Conservation (phyloP, 1,140 invertebrate genomes). For the Cryptotermes secundus region DNA sequence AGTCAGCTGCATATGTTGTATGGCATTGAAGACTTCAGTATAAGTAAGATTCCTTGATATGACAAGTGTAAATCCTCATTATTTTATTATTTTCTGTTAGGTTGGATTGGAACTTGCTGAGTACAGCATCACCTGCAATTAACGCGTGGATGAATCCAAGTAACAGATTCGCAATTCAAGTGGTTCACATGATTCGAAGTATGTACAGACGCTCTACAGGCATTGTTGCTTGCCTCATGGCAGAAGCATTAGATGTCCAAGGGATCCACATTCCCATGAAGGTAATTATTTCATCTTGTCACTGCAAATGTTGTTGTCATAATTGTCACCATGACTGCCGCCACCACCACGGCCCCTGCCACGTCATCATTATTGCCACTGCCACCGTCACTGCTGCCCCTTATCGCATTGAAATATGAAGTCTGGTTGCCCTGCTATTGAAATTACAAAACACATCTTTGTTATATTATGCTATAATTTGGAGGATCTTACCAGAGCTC, state of each 20-base stretch:
- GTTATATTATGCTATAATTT: no score
- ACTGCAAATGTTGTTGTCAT: constrained; percentile 21
- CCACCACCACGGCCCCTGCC: no score
- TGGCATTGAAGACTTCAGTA: no score
- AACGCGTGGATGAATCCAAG: constrained; percentile 97
- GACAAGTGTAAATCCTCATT: neutral
- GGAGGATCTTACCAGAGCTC: no score
- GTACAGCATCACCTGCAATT: constrained; percentile 92
- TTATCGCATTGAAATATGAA: no score
- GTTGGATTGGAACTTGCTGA: constrained; percentile 94
- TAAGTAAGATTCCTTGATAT: no score
- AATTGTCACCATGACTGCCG: no score
- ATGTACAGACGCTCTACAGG: constrained; percentile 78
- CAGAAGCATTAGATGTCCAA: constrained; percentile 84
- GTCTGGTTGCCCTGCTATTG: no score
- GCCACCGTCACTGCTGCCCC: no score
- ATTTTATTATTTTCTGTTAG: constrained; percentile 49
- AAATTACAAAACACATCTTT: no score
- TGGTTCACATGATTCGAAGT: constrained; percentile 74
- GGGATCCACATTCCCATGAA: constrained; percentile 81
- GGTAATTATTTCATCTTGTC: constrained; percentile 51
- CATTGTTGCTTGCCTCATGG: constrained; percentile 91
- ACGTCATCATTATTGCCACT: no score
- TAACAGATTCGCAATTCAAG: constrained; percentile 80
- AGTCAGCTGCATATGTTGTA: no score